phyloP scores from a whole-genome alignment of 1,140 invertebrate genomes.

The Hycleus phaleratus region DNA sequence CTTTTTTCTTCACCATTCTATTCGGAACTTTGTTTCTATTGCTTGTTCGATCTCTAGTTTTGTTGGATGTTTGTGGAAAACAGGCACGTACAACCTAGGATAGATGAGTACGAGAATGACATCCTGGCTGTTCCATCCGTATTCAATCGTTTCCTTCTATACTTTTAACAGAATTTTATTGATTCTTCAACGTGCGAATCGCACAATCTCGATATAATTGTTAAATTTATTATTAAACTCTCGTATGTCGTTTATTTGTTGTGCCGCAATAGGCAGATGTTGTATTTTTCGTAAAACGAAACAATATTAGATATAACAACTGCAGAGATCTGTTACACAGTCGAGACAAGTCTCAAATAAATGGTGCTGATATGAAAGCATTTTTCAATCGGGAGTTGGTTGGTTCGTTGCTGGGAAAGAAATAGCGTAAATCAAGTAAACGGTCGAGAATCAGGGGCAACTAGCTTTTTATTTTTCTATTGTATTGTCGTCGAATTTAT shows the following conservation, averaged over 20 bases:
- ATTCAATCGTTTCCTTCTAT: too few relatives aligned
- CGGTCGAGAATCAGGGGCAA: too few relatives aligned
- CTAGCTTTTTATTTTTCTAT: too few relatives aligned
- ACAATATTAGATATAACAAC: conserved; percentile 5
- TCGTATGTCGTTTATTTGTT: background rate
- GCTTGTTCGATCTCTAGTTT: conserved; percentile 9
- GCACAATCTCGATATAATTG: too few relatives aligned
- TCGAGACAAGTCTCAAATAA: conserved; percentile 14
- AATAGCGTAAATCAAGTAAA: conserved; percentile 8
- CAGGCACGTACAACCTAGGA: conserved; percentile 3
- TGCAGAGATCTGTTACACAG: conserved; percentile 1
- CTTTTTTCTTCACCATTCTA: background rate
- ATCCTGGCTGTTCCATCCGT: too few relatives aligned
- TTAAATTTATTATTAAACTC: background rate
- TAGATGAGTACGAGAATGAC: background rate
- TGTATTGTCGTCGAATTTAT: too few relatives aligned
- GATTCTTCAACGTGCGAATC: too few relatives aligned
- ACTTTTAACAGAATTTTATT: too few relatives aligned
- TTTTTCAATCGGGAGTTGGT: conserved; percentile 20
- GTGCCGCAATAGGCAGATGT: background rate
- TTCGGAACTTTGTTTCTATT: conserved; percentile 16
- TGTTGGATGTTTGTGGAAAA: background rate
- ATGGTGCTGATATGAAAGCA: conserved; percentile 24
- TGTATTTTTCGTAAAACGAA: background rate
- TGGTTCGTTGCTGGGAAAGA: conserved; percentile 4